Base-by-base conservation (phyloP, 1,140 invertebrate species). In the Forficula auricularia region DNA sequence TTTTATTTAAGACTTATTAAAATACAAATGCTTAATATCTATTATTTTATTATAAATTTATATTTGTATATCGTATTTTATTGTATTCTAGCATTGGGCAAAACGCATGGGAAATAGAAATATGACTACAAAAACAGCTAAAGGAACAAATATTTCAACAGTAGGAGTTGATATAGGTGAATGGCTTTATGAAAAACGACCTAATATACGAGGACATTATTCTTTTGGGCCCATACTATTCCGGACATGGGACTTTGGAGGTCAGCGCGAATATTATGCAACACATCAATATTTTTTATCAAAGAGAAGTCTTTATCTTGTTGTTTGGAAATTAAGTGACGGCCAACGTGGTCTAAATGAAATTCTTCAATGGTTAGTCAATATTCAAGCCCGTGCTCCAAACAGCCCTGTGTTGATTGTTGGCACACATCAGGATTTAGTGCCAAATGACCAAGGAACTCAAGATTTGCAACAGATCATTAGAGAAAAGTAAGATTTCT, bases 251-350 rank as follows among this genome's bases (percentile, higher is more conserved):
- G 95, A 98, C 63, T 98, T 98, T 68, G 92, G 91, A n/a, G 94
- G 94, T 0, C 91, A 96, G 64, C 77, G 79, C 54, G 90, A 95
- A 57, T 91, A 92, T 57, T 97, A 97, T 57, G 86, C 92, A 0
- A 98, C 94, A 1, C 94, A 98, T 69, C 91, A 98, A 54, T 98
- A 98, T 59, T 98, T 98, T 58, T 64, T 99, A 10, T 95, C 91
- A 0, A 89, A 91, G 48, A 67, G 95, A 22, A 95, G 92, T 45
- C 63, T 99, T 0, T 98, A 97, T 56, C 65, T 99, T 10, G 92
- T 98, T 3, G 73, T 94, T 0, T 99, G 94, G 92, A 79, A 80
- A 46, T 83, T 97, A 10, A 82, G 79, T 0, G 91, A 98, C 56
- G 92, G 94, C 0, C 78, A 90, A 47, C 75, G 77, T 54, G 94